Conservation (phyloP, 2,113 vertebrate genomes). For the Erpornis zantholeuca region DNA sequence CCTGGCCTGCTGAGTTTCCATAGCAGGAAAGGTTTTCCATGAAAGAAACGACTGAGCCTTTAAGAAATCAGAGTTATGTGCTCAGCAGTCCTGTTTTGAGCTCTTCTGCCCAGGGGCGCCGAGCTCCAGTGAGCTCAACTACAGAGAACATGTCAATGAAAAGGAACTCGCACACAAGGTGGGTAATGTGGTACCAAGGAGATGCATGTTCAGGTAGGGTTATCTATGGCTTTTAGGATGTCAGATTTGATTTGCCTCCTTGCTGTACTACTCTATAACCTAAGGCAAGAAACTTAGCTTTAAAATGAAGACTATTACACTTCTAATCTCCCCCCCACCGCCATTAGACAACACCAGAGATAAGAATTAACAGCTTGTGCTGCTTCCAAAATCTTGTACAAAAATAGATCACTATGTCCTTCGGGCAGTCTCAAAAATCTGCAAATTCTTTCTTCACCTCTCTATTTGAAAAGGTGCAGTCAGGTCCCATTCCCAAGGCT, state of each 20-base stretch:
- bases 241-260: background rate
- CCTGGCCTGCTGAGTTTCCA: background rate
- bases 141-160: accelerated
- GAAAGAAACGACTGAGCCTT: background rate
- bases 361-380: background rate
- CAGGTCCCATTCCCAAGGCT: background rate
- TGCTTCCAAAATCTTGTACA: slow-evolving; percentile 24
- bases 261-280: background rate
- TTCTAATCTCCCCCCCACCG: background rate
- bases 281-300: slow-evolving; percentile 16
- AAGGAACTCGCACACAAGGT: background rate
- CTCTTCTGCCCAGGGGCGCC: accelerated
- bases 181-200: background rate
- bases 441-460: background rate
- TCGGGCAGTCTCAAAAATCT: background rate
- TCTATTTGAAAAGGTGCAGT: background rate
- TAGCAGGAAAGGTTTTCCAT: background rate
- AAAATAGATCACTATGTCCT: slow-evolving; percentile 50
- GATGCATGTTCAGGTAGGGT: background rate
- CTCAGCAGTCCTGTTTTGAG: background rate
- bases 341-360: background rate
- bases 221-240: background rate
- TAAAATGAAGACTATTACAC: background rate
- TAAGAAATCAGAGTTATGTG: background rate
- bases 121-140: background rate